Percentiles rank a stretch among this genome's conserved stretches.
These are phyloP conservation scores for Ischnus inquisitorius DNA, from an alignment of 2,888 invertebrate genomes.

Conservation along the genomic window DNA sequence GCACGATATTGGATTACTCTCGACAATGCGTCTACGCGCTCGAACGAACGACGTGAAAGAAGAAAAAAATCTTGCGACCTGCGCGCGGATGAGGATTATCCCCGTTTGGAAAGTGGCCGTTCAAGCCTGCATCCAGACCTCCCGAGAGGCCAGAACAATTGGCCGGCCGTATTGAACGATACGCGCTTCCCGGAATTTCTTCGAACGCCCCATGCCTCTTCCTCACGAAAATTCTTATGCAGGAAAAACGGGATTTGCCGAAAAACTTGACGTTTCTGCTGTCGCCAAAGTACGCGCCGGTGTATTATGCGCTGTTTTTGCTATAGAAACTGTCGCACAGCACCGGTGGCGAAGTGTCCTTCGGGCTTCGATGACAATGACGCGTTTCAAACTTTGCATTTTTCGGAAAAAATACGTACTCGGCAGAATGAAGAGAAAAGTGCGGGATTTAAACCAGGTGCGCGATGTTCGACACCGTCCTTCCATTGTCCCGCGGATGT, in stretches of 20 bases:
- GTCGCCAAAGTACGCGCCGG: constrained; percentile 14
- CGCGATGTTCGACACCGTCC: constrained; percentile 42
- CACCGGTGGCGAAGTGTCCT: neutral
- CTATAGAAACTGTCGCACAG: neutral
- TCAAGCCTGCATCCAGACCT: neutral
- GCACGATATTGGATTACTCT: neutral
- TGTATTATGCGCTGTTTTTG: neutral
- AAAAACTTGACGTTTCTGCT: constrained; percentile 22
- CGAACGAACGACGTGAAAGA: neutral
- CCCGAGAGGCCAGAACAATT: constrained; percentile 24
- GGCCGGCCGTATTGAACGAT: constrained; percentile 3
- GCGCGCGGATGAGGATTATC: neutral
- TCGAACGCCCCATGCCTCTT: constrained; percentile 2
- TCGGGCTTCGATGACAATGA: constrained; percentile 31
- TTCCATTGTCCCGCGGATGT: constrained; percentile 14
- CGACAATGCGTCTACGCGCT: neutral
- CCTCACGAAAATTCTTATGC: constrained; percentile 15
- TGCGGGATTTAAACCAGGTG: constrained; percentile 57
- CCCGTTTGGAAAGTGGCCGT: neutral
- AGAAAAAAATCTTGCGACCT: neutral
- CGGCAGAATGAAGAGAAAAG: neutral
- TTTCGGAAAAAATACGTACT: neutral
- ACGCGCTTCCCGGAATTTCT: constrained; percentile 20
- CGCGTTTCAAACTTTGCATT: constrained; percentile 40
- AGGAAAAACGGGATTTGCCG: constrained; percentile 46